A percentile compares a stretch with the other conserved stretches of the same genome.
Evolutionary conservation across 2,113 vertebrate species (phyloP).

Genomic region (Irena cyanogastra): DNA sequence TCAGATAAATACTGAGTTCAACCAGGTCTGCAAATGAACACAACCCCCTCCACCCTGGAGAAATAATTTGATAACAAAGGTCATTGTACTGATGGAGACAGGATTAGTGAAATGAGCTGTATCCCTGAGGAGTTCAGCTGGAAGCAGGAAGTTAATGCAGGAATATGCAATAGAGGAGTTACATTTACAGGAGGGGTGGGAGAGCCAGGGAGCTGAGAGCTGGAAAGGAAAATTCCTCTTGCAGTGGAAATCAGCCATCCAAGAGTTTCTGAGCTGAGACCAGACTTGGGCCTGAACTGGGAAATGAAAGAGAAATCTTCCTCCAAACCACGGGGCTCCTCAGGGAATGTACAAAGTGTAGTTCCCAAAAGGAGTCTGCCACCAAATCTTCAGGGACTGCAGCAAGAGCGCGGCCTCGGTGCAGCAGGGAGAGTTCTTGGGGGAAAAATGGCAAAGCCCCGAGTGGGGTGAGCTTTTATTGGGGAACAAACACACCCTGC

Average conservation of each 20-base stretch:
- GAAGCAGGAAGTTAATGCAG: background rate
- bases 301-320: background rate
- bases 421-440: background rate
- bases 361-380: background rate
- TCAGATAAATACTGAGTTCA: background rate
- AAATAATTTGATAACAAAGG: background rate
- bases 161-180: background rate
- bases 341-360: background rate
- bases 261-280: background rate
- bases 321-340: background rate
- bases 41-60: background rate
- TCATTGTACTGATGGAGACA: background rate
- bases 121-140: background rate
- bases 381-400: background rate
- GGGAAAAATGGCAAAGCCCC: background rate
- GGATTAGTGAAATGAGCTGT: background rate
- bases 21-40: slow-evolving; percentile 2
- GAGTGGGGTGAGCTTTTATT: background rate
- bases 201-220: background rate
- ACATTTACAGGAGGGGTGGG: background rate
- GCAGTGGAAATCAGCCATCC: background rate
- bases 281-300: background rate
- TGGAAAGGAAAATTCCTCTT: background rate
- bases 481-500: background rate
- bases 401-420: fast-evolving